Evolutionary conservation across 1,140 invertebrate genomes (phyloP), one percentile per base, ranked within the genome.

Genomic region (Eurosta solidaginis): DNA sequence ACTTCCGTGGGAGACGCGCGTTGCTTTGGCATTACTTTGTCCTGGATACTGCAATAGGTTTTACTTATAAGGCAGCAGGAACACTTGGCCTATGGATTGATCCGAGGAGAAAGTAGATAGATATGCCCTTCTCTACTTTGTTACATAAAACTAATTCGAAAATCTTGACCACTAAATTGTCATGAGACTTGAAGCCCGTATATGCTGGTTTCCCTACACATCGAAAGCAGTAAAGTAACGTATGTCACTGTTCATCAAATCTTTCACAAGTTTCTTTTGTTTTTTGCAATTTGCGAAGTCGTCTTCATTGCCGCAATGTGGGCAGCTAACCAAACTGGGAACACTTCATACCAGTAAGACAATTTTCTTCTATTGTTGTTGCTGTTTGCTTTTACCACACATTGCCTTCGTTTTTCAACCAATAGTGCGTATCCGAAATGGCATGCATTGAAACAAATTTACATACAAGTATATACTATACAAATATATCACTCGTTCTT

Each of bases 231-330:
- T 17, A 17, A 12, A 68, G 33, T n/a, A 68, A 68, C 59, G 40
- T 40, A 68, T 68, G 59, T 33, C 1, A 68, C 33, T 40, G 59
- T 68, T 68, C 59, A 68, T 40, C 59, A 68, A 68, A 68, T n/a
- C n/a, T n/a, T n/a, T n/a, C n/a, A n/a, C n/a, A n/a, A n/a, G n/a
- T n/a, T n/a, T n/a, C n/a, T n/a, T n/a, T n/a, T n/a, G n/a, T 68
- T 17, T 68, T 42, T 68, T 27, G 59, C 17, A 20, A 63, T 36
- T 17, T 36, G 10, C 36, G 22, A 59, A 25, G 29, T 20, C n/a
- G 29, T 20, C 6, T 5, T 40, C 20, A n/a, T 10, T 4, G 33
- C 33, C 59, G 33, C 59, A 40, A 68, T 63, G 33, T 14, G 17
- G 54, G 12, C 25, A 63, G 10, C n/a, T 42, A 33, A 10, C 33